Evolutionary conservation across 1,140 invertebrate genomes (phyloP).

Genomic region (Drosophila cardini): DNA sequence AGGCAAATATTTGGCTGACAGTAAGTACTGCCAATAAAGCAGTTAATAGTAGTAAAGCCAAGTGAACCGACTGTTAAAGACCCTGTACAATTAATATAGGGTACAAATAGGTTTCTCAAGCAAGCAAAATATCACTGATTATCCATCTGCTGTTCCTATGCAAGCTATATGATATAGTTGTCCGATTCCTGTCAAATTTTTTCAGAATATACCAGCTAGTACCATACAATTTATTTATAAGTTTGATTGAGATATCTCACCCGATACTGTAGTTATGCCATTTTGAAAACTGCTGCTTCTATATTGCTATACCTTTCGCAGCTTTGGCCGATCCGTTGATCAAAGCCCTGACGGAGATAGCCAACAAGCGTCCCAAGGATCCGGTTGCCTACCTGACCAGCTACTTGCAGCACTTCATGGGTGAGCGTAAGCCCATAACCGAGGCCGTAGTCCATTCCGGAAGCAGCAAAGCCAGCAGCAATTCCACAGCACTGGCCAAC

Average conservation of each 20-base stretch:
- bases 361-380: conserved; percentile 91
- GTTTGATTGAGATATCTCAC: no score
- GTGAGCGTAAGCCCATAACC: conserved; percentile 67
- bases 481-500: conserved; percentile 58
- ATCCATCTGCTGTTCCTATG: no score
- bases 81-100: not conserved
- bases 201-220: no score
- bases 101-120: no score
- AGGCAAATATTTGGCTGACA: conserved; percentile 91
- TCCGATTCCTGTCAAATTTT: no score
- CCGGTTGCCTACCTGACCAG: conserved; percentile 93
- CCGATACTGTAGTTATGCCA: no score
- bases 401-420: conserved; percentile 90
- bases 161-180: no score
- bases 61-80: not conserved
- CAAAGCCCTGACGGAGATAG: conserved; percentile 93
- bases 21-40: conserved; percentile 86
- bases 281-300: not conserved
- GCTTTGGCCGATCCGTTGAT: conserved; percentile 94
- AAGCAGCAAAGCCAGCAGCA: conserved; percentile 70
- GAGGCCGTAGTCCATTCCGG: conserved; percentile 59
- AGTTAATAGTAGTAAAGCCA: not conserved
- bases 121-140: no score
- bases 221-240: no score
- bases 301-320: conserved; percentile 69